A percentile compares a stretch with the other conserved stretches of the same genome.
phyloP scores from a whole-genome alignment of 1,140 invertebrate genomes.

The Radopholus similis region DNA sequence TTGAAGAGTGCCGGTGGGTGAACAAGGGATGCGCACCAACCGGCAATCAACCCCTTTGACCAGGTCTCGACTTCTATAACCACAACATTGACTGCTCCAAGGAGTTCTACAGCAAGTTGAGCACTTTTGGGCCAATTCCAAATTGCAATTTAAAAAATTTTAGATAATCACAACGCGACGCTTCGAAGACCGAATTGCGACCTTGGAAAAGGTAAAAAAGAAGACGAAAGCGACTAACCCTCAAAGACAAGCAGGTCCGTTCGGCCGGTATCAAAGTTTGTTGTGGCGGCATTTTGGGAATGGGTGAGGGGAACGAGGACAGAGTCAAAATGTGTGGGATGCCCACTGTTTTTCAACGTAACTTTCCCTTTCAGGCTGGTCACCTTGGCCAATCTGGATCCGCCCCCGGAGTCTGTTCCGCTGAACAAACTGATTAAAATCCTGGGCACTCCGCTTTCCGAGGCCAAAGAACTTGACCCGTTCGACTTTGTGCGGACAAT shows the following conservation, averaged over 20 bases:
- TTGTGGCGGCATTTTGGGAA: constrained; percentile 8
- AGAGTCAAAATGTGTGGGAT: constrained; percentile 10
- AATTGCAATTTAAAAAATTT: no score
- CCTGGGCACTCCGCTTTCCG: constrained; percentile 7
- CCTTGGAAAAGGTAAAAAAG: constrained; percentile 7
- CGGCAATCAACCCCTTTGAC: not conserved
- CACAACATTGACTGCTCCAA: constrained; percentile 19
- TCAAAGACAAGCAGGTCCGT: constrained; percentile 1
- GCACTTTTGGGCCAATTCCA: no score
- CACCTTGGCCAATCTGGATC: not conserved
- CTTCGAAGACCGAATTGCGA: constrained; percentile 15
- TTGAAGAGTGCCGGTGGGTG: constrained; percentile 2
- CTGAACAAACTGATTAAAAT: constrained; percentile 16
- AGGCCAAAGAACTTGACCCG: not conserved
- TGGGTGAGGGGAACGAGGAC: constrained; percentile 11
- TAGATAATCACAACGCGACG: constrained; percentile 18
- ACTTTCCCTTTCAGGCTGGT: not conserved
- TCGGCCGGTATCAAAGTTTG: constrained; percentile 14
- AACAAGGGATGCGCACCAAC: not conserved
- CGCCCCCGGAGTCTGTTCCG: constrained; percentile 6
- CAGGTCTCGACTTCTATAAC: constrained; percentile 14
- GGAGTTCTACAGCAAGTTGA: constrained; percentile 14
- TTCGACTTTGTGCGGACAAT: constrained; percentile 18
- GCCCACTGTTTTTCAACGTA: not conserved
- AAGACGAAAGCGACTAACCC: not conserved